Base-by-base conservation (phyloP, 2,797 vertebrate genomes). In the Brachyrhaphis roseni region DNA sequence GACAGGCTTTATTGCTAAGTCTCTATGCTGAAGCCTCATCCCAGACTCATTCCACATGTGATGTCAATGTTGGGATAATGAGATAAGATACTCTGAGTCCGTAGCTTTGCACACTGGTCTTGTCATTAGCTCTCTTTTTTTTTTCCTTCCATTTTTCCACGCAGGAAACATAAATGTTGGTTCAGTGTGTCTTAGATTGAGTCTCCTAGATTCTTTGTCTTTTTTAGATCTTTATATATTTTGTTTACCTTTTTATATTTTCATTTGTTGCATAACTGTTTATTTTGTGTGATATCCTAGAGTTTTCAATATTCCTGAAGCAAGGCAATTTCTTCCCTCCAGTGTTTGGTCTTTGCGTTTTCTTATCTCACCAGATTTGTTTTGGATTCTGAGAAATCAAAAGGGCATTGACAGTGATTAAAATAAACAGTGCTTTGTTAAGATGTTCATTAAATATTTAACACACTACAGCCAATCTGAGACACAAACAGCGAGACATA, bases 391-490 rank as follows among this genome's bases (percentile, higher is more conserved):
- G 45, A 80, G 84, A 87, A 87, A 94, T 92, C 87, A 87, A 82
- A 90, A 47, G 62, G 75, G 76, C 85, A 77, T 46, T 93, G 93
- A 94, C 93, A 91, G 88, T 84, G 94, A 94, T 92, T 94, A 90
- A 91, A 95, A 95, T 90, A 96, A 95, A 95, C 93, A 95, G 93
- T 85, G 82, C 89, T 90, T 94, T 95, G 90, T 93, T 86, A 87
- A 93, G 91, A 89, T 88, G 90, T 93, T 95, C 93, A 93, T 96
- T 94, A 94, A 95, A 94, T 95, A 94, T 95, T 95, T 92, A 96
- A 92, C 90, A 91, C 81, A 77, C 84, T 92, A 92, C 95, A 95
- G 93, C 85, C 90, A 90, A 93, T 94, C 92, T 81, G 31, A 90
- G 91, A 91, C 90, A 91, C 91, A 92, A 94, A 95, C 94, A 93